Conservation (phyloP, 2,888 invertebrate species). For the Sarcophaga variegata region DNA sequence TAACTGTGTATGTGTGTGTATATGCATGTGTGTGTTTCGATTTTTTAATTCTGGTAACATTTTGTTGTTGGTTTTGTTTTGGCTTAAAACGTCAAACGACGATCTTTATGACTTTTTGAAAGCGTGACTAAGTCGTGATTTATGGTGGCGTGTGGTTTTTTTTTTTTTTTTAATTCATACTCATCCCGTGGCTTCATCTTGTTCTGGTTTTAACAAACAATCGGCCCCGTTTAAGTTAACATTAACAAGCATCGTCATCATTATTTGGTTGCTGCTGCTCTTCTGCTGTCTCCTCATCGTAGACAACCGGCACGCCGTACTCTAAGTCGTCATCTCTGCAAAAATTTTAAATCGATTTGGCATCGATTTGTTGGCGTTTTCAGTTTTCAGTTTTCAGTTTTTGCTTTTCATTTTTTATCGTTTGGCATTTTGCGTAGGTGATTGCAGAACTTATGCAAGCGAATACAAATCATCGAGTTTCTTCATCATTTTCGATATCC, state of each 20-base stretch:
- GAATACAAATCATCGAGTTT: constrained; percentile 56
- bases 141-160: constrained; percentile 82
- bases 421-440: constrained; percentile 65
- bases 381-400: not conserved
- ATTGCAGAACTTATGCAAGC: constrained; percentile 40
- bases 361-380: constrained; percentile 60
- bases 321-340: constrained; percentile 46
- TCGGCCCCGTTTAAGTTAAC: constrained; percentile 59
- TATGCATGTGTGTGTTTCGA: not conserved
- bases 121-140: constrained; percentile 82
- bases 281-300: constrained; percentile 33
- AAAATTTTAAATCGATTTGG: constrained; percentile 63
- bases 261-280: constrained; percentile 48
- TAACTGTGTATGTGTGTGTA: constrained; percentile 34
- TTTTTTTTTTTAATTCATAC: constrained; percentile 81
- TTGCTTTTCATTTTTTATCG: not conserved
- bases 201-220: constrained; percentile 47
- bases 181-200: constrained; percentile 71
- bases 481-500: constrained; percentile 57
- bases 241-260: constrained; percentile 71
- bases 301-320: not conserved
- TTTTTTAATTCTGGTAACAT: constrained; percentile 8
- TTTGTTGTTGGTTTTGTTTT: constrained; percentile 66
- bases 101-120: constrained; percentile 81
- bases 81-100: constrained; percentile 77